Evolutionary conservation across 2,888 invertebrate species (phyloP).

Genomic region (Buathra laborator): DNA sequence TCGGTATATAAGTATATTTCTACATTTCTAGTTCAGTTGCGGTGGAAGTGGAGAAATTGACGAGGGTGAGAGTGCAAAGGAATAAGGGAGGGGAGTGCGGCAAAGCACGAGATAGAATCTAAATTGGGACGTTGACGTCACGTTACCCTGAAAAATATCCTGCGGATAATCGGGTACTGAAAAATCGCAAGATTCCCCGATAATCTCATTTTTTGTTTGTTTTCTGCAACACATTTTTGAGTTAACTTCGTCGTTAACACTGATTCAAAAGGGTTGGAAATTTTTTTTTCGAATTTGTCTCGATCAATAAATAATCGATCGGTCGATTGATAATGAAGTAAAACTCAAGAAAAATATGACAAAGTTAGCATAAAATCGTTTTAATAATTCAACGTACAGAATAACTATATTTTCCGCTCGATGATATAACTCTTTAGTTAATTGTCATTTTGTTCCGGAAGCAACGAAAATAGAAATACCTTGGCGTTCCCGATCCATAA

Average conservation of each 20-base stretch:
- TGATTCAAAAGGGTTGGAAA: background rate
- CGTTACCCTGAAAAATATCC: slow-evolving; percentile 7
- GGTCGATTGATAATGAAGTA: background rate
- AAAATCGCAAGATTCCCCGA: background rate
- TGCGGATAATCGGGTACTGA: slow-evolving; percentile 19
- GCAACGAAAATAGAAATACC: slow-evolving; percentile 1
- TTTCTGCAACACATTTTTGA: background rate
- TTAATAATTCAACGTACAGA: background rate
- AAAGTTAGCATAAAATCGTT: background rate
- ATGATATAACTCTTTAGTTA: background rate
- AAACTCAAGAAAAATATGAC: background rate
- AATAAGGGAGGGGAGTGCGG: slow-evolving; percentile 20
- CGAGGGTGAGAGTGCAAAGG: slow-evolving; percentile 28
- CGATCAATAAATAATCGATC: background rate
- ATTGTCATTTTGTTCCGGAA: slow-evolving; percentile 1
- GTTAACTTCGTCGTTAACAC: background rate
- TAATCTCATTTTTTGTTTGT: slow-evolving; percentile 12
- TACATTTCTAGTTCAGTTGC: slow-evolving; percentile 32
- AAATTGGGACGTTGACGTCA: slow-evolving; percentile 3
- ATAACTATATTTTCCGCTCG: background rate
- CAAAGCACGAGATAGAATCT: slow-evolving; percentile 12
- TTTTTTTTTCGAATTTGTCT: too few relatives aligned
- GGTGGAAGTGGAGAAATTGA: slow-evolving; percentile 16
- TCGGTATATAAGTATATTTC: slow-evolving; percentile 36
- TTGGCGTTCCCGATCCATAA: slow-evolving; percentile 53